Conservation (phyloP, 30 jellyfish, hydroid and myxozoan species). For the Nemopilema nomurai region DNA sequence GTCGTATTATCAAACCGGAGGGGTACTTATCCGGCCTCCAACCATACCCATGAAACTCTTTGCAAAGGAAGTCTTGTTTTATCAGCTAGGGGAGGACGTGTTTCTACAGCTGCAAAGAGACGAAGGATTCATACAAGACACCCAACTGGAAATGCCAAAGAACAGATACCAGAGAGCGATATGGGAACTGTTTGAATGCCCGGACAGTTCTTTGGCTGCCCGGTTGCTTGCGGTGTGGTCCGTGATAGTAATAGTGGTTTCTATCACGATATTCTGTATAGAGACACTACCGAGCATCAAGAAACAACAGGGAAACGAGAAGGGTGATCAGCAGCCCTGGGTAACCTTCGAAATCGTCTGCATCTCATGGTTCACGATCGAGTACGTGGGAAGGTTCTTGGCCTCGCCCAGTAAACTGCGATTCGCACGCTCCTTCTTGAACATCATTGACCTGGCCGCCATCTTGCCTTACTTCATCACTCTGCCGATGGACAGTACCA, state of each 20-base stretch:
- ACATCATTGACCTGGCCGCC: constrained; percentile 89
- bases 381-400: constrained; percentile 73
- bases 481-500: constrained; percentile 74
- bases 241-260: constrained; percentile 73
- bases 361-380: constrained; percentile 91
- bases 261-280: constrained; percentile 85
- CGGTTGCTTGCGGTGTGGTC: constrained; percentile 92
- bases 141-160: constrained; percentile 67
- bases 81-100: constrained; percentile 88
- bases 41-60: constrained; percentile 87
- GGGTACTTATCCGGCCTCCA: constrained; percentile 88
- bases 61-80: constrained; percentile 83
- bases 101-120: constrained; percentile 67
- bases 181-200: constrained; percentile 94
- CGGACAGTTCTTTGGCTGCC: constrained; percentile 88
- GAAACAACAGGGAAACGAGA: neutral
- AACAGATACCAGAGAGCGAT: constrained; percentile 73
- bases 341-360: constrained; percentile 83
- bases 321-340: constrained; percentile 80
- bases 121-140: constrained; percentile 85
- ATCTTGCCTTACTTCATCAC: constrained; percentile 92
- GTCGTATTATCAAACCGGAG: constrained; percentile 89
- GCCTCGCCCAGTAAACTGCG: constrained; percentile 83
- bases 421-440: constrained; percentile 78
- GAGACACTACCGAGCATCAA: constrained; percentile 84